Conservation (phyloP, 2,888 invertebrate genomes). For the Tolmerus cingulatus region DNA sequence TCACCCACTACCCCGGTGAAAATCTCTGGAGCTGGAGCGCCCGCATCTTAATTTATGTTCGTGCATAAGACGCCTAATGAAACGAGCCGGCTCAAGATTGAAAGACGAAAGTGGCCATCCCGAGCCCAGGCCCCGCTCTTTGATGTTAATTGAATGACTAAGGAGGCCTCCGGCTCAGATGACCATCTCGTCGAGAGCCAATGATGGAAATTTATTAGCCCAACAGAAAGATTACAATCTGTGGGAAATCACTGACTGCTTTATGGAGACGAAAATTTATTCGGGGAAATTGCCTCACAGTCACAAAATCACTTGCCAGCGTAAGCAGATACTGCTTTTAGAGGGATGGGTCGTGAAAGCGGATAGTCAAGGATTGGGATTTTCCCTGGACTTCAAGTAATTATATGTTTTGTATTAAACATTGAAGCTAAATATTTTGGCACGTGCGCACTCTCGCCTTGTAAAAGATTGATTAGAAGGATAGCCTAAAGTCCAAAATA, state of each 20-base stretch:
- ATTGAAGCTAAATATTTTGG: neutral
- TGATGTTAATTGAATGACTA: conserved; percentile 19
- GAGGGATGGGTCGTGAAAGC: neutral
- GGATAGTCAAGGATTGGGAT: neutral
- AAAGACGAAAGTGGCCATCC: neutral
- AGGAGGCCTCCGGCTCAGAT: neutral
- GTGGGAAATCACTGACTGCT: neutral
- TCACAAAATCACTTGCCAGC: neutral
- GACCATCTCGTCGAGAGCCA: conserved; percentile 8
- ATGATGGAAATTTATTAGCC: conserved; percentile 7
- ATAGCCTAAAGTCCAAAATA: no score
- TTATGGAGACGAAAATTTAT: neutral
- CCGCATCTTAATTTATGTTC: conserved; percentile 15
- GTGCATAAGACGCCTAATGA: neutral
- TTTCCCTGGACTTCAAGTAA: neutral
- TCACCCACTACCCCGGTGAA: neutral
- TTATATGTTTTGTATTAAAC: neutral
- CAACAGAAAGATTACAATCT: conserved; percentile 4
- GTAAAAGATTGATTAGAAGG: no score
- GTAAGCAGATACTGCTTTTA: neutral
- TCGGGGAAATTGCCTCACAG: neutral
- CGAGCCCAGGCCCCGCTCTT: neutral
- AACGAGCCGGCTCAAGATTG: neutral
- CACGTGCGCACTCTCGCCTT: neutral
- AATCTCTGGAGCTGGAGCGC: neutral